phyloP scores from a whole-genome alignment of 2,797 vertebrate species.

The Martes flavigula region DNA sequence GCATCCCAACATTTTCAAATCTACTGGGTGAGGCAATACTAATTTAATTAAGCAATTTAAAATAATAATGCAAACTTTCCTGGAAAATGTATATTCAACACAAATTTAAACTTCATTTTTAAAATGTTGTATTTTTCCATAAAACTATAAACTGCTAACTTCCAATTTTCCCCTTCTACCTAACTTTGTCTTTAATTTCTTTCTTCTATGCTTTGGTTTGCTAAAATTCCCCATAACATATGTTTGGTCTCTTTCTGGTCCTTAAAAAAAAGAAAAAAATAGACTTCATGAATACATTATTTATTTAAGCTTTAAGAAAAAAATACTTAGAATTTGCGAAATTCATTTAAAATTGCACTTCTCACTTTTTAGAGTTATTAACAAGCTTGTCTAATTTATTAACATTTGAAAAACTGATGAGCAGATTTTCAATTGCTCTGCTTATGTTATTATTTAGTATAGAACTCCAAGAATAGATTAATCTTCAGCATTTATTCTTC shows the following conservation, averaged over 20 bases:
- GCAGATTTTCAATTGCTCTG: conserved; percentile 31
- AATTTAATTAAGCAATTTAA: background rate
- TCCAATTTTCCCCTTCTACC: background rate
- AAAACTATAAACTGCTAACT: background rate
- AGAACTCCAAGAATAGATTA: background rate
- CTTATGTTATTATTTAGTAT: conserved; percentile 40
- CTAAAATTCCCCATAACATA: background rate
- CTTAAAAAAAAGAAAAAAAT: background rate
- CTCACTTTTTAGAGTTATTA: conserved; percentile 58
- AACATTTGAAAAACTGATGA: conserved; percentile 39
- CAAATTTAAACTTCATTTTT: background rate
- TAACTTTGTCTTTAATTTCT: background rate
- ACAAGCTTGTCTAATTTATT: conserved; percentile 38
- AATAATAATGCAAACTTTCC: background rate
- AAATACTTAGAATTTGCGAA: conserved; percentile 25
- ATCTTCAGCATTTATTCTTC: background rate
- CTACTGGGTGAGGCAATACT: background rate
- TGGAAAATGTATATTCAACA: background rate
- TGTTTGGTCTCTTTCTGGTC: background rate
- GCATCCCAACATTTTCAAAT: background rate
- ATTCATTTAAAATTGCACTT: conserved; percentile 53
- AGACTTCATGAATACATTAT: background rate
- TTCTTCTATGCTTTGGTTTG: background rate
- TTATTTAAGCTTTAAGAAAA: conserved; percentile 42
- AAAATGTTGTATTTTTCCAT: background rate